Conservation (phyloP, 2,888 invertebrate genomes). For the Orthosia incerta region DNA sequence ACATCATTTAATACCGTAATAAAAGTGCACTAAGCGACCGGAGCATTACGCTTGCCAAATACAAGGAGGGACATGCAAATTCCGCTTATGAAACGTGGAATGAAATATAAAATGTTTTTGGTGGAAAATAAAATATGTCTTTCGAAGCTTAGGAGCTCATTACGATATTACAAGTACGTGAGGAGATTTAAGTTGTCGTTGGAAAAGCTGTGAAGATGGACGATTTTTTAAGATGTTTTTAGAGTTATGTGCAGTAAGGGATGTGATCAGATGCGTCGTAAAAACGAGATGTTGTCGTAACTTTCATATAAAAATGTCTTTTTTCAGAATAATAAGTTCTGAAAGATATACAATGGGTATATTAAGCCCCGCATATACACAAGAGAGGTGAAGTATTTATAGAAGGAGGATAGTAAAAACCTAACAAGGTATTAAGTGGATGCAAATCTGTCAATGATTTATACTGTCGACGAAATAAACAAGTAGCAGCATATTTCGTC, state of each 20-base stretch:
- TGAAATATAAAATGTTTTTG: conserved; percentile 90
- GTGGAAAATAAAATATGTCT: conserved; percentile 89
- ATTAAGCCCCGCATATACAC: not conserved
- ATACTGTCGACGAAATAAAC: not conserved
- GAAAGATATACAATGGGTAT: conserved; percentile 4
- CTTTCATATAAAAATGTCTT: conserved; percentile 44
- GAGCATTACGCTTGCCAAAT: conserved; percentile 89
- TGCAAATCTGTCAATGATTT: not conserved
- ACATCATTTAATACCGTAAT: conserved; percentile 92
- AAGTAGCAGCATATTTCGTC: conserved; percentile 24
- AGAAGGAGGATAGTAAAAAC: not conserved
- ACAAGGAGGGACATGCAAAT: conserved; percentile 89
- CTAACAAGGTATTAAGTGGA: not conserved
- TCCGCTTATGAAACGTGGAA: conserved; percentile 90
- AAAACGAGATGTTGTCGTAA: conserved; percentile 55
- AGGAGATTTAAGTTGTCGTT: conserved; percentile 85
- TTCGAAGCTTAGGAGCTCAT: conserved; percentile 86
- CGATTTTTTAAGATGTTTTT: conserved; percentile 66
- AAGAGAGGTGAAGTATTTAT: conserved; percentile 1
- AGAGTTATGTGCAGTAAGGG: conserved; percentile 57
- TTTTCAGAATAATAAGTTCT: conserved; percentile 40
- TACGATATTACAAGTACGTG: conserved; percentile 89
- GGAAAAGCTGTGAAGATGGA: conserved; percentile 76
- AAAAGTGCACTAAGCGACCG: conserved; percentile 91
- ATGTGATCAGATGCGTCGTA: conserved; percentile 54